phyloP scores from a whole-genome alignment of 2,888 invertebrate genomes.

The Orchesella flavescens region DNA sequence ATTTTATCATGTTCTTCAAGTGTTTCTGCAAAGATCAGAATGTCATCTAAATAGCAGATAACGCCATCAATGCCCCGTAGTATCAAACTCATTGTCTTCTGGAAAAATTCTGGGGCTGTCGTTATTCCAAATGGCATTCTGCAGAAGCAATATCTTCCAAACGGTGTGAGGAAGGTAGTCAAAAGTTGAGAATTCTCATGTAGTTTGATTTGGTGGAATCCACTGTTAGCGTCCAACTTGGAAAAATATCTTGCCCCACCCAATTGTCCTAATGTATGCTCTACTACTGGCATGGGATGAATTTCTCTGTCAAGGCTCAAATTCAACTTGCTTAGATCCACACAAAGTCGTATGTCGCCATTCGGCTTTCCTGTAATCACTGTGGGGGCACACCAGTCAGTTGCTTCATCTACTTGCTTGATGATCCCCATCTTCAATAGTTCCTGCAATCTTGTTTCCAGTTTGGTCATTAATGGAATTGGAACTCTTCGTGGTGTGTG shows the following conservation, averaged over 20 bases:
- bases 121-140: constrained; percentile 6
- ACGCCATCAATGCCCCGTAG: constrained; percentile 72
- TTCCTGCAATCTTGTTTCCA: not conserved
- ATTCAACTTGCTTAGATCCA: constrained; percentile 44
- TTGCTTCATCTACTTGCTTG: constrained; percentile 67
- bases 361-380: constrained; percentile 73
- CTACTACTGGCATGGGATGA: constrained; percentile 23
- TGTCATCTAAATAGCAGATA: constrained; percentile 72
- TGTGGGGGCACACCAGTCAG: constrained; percentile 73
- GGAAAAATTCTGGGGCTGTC: constrained; percentile 33
- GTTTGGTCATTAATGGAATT: constrained; percentile 36
- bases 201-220: constrained; percentile 12
- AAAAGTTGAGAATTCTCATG: not conserved
- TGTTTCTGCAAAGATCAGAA: constrained; percentile 71
- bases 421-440: constrained; percentile 13
- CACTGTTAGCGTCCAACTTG: constrained; percentile 12
- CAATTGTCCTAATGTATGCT: constrained; percentile 21
- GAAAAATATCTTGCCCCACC: not conserved
- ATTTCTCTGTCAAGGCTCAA: constrained; percentile 69
- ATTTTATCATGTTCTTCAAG: constrained; percentile 69
- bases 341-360: constrained; percentile 71
- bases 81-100: constrained; percentile 70
- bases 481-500: constrained; percentile 4
- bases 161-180: constrained; percentile 22
- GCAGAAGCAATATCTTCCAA: constrained; percentile 1